Evolutionary conservation across 2,797 vertebrate species (phyloP).

Genomic region (Apogon hyalosoma): DNA sequence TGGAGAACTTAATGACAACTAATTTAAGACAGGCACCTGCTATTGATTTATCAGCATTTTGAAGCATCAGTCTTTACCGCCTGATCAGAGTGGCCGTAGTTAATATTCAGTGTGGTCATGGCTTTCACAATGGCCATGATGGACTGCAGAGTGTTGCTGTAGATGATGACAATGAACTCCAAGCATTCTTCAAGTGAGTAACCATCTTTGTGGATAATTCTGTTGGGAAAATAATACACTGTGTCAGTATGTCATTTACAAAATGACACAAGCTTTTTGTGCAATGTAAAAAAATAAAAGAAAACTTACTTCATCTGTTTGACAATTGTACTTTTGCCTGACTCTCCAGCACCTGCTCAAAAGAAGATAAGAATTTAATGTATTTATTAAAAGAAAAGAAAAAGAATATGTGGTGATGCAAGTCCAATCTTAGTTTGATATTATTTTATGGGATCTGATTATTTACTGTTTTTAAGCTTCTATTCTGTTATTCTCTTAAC

Average conservation of each 20-base stretch:
- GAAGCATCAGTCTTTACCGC: constrained; percentile 80
- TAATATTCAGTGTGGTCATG: constrained; percentile 93
- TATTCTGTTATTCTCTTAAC: background rate
- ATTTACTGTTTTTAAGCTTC: background rate
- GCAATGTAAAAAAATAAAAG: background rate
- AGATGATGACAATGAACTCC: constrained; percentile 97
- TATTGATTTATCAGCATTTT: background rate
- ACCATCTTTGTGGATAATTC: constrained; percentile 98
- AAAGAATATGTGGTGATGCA: too few relatives aligned
- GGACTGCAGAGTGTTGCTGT: constrained; percentile 97
- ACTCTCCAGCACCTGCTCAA: constrained; percentile 93
- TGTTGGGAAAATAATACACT: constrained; percentile 56
- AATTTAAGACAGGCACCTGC: background rate
- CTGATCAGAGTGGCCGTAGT: constrained; percentile 89
- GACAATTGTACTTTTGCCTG: constrained; percentile 98
- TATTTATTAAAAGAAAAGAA: background rate
- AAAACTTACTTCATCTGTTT: constrained; percentile 99
- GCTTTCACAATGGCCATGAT: constrained; percentile 95
- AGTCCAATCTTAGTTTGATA: background rate
- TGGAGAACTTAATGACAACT: background rate
- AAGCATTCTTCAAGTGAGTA: constrained; percentile 95
- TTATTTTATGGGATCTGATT: too few relatives aligned
- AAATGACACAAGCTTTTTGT: background rate
- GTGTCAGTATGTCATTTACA: background rate
- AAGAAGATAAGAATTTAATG: constrained; percentile 26